These are phyloP conservation scores for Genyomyrus donnyi DNA, from an alignment of 2,113 vertebrate species.

Conservation along the genomic window DNA sequence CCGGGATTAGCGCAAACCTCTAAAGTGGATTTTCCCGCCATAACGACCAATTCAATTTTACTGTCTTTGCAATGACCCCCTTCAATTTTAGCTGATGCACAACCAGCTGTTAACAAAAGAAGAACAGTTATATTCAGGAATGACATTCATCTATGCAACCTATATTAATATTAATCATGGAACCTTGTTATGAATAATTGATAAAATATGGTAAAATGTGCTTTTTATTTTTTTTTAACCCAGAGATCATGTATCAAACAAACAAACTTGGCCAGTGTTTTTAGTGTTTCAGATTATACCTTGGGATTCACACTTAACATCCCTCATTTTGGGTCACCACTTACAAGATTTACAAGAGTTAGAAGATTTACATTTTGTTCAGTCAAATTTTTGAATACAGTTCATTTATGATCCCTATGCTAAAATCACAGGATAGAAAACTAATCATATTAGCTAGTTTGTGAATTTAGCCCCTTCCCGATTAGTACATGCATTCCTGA, in stretches of 20 bases:
- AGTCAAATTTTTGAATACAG: background rate
- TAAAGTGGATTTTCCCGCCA: too few species aligned
- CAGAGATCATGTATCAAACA: background rate
- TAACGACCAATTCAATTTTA: too few species aligned
- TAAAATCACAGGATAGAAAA: background rate
- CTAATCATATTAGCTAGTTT: background rate
- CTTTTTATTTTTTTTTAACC: background rate
- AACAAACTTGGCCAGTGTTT: background rate
- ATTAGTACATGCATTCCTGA: background rate
- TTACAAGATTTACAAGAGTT: background rate
- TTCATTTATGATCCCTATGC: background rate
- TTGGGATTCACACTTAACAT: background rate
- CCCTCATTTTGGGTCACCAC: background rate
- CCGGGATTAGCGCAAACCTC: too few species aligned
- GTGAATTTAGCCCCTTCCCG: background rate
- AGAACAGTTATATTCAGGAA: background rate
- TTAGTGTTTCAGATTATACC: background rate
- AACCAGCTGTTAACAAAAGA: background rate
- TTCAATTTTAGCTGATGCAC: background rate
- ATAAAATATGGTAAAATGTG: background rate
- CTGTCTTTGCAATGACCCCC: too few species aligned
- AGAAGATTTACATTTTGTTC: background rate
- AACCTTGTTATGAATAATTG: background rate
- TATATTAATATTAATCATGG: background rate
- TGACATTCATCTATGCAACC: background rate